Conservation (phyloP, 2,888 invertebrate genomes). For the Drosophila meridiana region DNA sequence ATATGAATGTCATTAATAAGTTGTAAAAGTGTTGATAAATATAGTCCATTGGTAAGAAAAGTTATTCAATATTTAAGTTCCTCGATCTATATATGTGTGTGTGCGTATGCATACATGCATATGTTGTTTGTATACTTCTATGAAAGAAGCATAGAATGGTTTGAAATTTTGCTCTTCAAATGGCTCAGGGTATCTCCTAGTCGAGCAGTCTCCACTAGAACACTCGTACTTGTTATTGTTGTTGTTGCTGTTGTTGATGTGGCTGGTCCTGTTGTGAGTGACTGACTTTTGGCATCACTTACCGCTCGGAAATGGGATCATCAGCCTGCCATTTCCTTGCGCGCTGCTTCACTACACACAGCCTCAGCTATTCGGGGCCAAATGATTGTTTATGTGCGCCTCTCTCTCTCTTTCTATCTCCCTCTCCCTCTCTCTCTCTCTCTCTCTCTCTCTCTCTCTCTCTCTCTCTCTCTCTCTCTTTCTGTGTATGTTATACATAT, state of each 20-base stretch:
- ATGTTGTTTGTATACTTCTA: too few species aligned
- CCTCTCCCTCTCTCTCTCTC: conserved; percentile 3
- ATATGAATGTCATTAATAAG: too few species aligned
- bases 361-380: conserved; percentile 66
- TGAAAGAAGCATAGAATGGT: too few species aligned
- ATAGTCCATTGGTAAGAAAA: too few species aligned
- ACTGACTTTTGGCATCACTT: conserved; percentile 83
- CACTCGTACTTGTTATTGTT: not conserved
- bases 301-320: conserved; percentile 84
- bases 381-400: conserved; percentile 76
- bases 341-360: conserved; percentile 74
- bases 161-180: too few species aligned
- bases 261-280: conserved; percentile 49
- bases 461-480: conserved; percentile 3
- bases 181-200: too few species aligned
- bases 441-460: conserved; percentile 4
- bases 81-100: too few species aligned
- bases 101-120: too few species aligned
- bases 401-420: not conserved
- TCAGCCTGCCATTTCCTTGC: conserved; percentile 83
- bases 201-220: too few species aligned
- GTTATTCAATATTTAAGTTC: too few species aligned
- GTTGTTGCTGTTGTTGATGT: conserved; percentile 29
- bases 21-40: too few species aligned
- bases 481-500: conserved; percentile 62